phyloP scores from a whole-genome alignment of 2,113 vertebrate genomes.

The Dipodomys spectabilis region DNA sequence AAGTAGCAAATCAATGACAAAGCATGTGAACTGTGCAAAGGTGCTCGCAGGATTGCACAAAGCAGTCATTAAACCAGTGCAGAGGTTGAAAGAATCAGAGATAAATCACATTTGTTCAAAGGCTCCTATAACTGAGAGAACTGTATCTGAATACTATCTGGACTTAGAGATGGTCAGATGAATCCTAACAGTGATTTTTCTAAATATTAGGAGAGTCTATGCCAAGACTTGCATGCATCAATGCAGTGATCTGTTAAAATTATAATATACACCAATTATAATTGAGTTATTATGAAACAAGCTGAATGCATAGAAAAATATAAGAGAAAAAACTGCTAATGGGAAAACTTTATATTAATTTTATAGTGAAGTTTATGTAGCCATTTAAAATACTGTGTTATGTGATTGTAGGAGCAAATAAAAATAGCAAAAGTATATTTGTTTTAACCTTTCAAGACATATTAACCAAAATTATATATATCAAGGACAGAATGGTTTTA shows the following conservation, averaged over 20 bases:
- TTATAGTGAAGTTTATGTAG: neutral
- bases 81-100: constrained; percentile 20
- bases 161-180: neutral
- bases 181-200: neutral
- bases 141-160: neutral
- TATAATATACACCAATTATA: neutral
- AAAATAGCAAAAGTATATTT: neutral
- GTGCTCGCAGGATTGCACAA: neutral
- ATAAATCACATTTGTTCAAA: constrained; percentile 34
- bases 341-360: constrained; percentile 7
- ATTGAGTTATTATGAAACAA: constrained; percentile 1
- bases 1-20: constrained; percentile 46
- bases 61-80: neutral
- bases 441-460: constrained; percentile 6
- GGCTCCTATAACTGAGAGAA: neutral
- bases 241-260: neutral
- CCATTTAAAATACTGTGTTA: neutral
- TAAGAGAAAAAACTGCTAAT: neutral
- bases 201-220: constrained; percentile 2
- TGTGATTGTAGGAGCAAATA: neutral
- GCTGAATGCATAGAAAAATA: neutral
- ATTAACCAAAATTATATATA: neutral
- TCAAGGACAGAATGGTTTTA: neutral
- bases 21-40: neutral
- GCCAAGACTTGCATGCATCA: neutral